Evolutionary conservation across 1,140 invertebrate species (phyloP).

Genomic region (Neomicropteryx cornuta): DNA sequence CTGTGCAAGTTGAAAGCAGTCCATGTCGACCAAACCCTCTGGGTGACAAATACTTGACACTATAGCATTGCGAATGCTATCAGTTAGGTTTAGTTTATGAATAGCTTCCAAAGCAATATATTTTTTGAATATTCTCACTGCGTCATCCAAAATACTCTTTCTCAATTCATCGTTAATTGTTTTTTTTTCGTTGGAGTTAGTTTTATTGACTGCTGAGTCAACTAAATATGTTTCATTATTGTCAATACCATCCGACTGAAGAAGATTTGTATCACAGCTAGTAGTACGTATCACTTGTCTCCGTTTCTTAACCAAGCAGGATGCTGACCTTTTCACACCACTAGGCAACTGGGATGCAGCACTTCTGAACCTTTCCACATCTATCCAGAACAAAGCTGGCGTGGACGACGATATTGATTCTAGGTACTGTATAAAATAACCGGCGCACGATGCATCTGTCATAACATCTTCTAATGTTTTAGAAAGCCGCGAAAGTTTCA

Average conservation of each 20-base stretch:
- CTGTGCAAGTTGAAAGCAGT: constrained; percentile 44
- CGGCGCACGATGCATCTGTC: constrained; percentile 25
- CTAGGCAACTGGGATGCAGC: no score
- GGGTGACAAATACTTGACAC: constrained; percentile 38
- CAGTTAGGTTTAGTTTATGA: constrained; percentile 30
- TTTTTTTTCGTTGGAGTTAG: constrained; percentile 14
- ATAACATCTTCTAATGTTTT: constrained; percentile 31
- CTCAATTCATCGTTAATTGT: constrained; percentile 19
- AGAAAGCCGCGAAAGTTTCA: constrained; percentile 29
- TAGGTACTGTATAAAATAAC: constrained; percentile 35
- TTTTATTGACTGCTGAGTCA: no score
- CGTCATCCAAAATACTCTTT: constrained; percentile 16
- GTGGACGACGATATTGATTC: constrained; percentile 27
- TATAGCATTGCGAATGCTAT: constrained; percentile 30
- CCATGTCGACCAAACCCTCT: constrained; percentile 29
- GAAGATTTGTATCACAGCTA: no score
- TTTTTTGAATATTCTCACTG: constrained; percentile 35
- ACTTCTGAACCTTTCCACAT: constrained; percentile 30
- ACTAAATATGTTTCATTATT: no score
- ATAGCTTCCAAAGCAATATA: constrained; percentile 39
- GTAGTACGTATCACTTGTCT: no score
- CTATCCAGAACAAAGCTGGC: constrained; percentile 34
- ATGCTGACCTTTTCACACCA: no score
- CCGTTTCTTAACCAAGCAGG: no score
- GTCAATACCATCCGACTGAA: no score